phyloP scores from a whole-genome alignment of 2,797 vertebrate genomes.

The Lepidocolaptes lacrymiger region DNA sequence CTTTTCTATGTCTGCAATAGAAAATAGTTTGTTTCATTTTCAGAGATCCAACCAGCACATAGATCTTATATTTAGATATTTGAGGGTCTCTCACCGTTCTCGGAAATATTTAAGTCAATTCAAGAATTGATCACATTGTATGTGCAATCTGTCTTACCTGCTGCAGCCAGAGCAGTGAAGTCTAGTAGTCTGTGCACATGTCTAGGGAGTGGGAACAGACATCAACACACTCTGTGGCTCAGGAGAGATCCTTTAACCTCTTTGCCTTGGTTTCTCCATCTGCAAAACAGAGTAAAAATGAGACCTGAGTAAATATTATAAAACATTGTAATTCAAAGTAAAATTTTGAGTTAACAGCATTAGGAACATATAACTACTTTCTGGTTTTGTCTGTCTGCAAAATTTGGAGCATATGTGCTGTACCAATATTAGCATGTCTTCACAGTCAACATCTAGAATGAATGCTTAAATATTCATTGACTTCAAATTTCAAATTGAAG shows the following conservation, averaged over 20 bases:
- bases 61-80: not conserved
- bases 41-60: not conserved
- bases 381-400: conserved; percentile 45
- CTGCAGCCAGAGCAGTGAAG: conserved; percentile 41
- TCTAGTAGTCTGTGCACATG: conserved; percentile 56
- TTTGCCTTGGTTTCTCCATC: conserved; percentile 60
- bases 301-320: not conserved
- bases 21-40: not conserved
- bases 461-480: conserved; percentile 67
- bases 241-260: conserved; percentile 32
- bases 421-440: conserved; percentile 62
- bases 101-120: not conserved
- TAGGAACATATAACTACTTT: conserved; percentile 23
- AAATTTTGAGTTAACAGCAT: conserved; percentile 31
- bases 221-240: not conserved
- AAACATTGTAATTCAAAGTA: conserved; percentile 8
- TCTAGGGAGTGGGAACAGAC: not conserved
- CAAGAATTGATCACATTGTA: not conserved
- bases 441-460: conserved; percentile 63
- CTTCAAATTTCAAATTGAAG: conserved; percentile 61
- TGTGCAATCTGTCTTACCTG: conserved; percentile 38
- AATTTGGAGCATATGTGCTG: conserved; percentile 49
- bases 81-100: not conserved
- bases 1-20: not conserved
- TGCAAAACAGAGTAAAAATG: conserved; percentile 35